Evolutionary conservation across 2,888 invertebrate species (phyloP).

Genomic region (Eulithis testata): DNA sequence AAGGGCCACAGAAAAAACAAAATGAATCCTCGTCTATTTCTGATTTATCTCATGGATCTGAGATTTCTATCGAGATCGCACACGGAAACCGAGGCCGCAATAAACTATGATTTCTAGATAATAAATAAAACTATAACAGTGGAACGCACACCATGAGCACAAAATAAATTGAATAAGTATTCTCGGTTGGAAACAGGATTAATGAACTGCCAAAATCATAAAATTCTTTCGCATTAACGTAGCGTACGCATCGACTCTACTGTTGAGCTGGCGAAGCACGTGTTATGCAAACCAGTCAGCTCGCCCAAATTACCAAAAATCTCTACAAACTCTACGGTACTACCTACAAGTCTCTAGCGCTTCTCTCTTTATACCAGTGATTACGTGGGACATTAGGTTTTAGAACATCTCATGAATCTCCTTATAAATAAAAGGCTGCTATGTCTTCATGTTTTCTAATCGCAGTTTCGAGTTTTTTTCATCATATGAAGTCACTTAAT

Average conservation of each 20-base stretch:
- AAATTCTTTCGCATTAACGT: neutral
- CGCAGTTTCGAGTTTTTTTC: no score
- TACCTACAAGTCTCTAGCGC: no score
- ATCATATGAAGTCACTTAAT: no score
- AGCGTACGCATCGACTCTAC: neutral
- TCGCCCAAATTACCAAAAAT: no score
- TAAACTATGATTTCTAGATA: constrained; percentile 28
- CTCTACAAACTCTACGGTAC: neutral
- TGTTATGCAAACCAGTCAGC: neutral
- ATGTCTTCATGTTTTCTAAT: no score
- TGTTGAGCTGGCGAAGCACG: neutral
- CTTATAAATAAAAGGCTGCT: no score
- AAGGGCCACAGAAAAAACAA: constrained; percentile 23
- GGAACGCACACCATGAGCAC: constrained; percentile 19
- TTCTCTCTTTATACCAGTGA: no score
- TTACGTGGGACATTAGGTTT: no score
- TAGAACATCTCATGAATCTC: no score
- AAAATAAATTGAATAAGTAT: constrained; percentile 8
- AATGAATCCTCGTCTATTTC: constrained; percentile 22
- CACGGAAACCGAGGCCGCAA: constrained; percentile 24
- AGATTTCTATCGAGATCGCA: constrained; percentile 21
- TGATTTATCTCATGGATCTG: constrained; percentile 21
- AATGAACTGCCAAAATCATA: constrained; percentile 1
- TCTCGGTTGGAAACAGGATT: constrained; percentile 1
- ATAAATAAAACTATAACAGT: constrained; percentile 28